Base-by-base conservation (phyloP, 2,113 vertebrate genomes). In the Argyrosomus japonicus region DNA sequence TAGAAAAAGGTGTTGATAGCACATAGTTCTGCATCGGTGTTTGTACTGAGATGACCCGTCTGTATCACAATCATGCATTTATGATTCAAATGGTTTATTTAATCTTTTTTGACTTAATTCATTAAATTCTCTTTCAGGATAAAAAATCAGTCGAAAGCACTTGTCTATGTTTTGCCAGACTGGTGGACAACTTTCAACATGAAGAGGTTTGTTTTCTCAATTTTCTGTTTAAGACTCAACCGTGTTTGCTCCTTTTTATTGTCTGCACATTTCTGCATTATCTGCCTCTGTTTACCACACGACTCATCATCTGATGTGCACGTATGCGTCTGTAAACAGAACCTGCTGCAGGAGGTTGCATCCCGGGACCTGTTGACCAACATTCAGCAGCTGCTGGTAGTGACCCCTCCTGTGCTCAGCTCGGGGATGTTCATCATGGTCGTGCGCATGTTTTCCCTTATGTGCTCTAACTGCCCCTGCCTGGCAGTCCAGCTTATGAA, bases 351-450 rank as follows among this genome's bases (percentile, higher is more conserved):
- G 94, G 97, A 99, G 90, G 98, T 99, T 87, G 98, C 98, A 45
- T 99, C 98, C 32, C 96, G 97, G 88, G 98, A 99, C 89, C 96
- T 99, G 89, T 94, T 99, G 88, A 99, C 98, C 65, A 99, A 99
- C 91, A 98, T 99, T 89, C 98, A 99, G 93, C 98, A 99, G 85
- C 96, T 99, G 56, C 91, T 99, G 93, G 98, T 99, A 2, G 97
- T 99, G 82, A 99, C 98, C 3, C 98, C 98, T 76, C 98, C 98
- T 5, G 96, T 99, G 84, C 94, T 99, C 91, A 99, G 98, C 95
- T 99, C 98, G 43, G 98, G 98, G 89, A 99, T 99, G 98, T 99
- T 99, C 93, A 99, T 99, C 90, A 99, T 99, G 98, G 98, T 99
- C 82, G 98, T 99, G 85, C 97, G 98, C 91, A 99, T 99, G 98